Conservation (phyloP, 2,888 invertebrate species). For the Nebria salina region DNA sequence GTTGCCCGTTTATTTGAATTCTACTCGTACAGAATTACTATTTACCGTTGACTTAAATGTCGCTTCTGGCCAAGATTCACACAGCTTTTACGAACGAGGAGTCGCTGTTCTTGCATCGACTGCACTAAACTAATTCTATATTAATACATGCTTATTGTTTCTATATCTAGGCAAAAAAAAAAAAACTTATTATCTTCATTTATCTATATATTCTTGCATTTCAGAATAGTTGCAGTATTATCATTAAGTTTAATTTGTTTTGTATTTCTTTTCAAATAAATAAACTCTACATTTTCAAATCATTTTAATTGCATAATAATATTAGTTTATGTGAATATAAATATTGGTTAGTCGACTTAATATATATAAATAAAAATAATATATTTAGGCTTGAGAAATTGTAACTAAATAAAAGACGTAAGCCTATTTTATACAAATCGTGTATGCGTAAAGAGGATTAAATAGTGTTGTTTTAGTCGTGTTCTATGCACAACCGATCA, state of each 20-base stretch:
- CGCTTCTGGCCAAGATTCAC: constrained; percentile 89
- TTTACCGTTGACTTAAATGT: constrained; percentile 96
- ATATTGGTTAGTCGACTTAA: background rate
- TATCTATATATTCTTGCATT: constrained; percentile 29
- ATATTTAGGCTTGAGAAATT: too few relatives aligned
- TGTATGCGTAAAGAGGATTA: too few relatives aligned
- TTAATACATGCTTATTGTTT: constrained; percentile 18
- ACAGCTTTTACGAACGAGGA: constrained; percentile 98
- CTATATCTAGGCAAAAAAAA: background rate
- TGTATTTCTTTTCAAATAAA: background rate
- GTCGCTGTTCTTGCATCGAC: constrained; percentile 96
- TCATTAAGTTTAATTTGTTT: constrained; percentile 6
- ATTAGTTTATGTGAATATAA: too few relatives aligned
- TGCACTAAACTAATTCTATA: constrained; percentile 75
- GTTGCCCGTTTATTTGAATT: constrained; percentile 96
- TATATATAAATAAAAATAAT: too few relatives aligned
- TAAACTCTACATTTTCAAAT: background rate
- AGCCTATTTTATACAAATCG: too few relatives aligned
- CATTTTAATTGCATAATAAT: background rate
- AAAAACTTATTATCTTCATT: constrained; percentile 4
- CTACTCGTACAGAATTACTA: constrained; percentile 91
- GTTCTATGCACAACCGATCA: too few relatives aligned
- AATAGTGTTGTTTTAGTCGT: too few relatives aligned
- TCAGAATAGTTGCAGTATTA: background rate
- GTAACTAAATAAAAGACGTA: too few relatives aligned